phyloP scores from a whole-genome alignment of 1,140 invertebrate species.

The Ditylenchus dipsaci region DNA sequence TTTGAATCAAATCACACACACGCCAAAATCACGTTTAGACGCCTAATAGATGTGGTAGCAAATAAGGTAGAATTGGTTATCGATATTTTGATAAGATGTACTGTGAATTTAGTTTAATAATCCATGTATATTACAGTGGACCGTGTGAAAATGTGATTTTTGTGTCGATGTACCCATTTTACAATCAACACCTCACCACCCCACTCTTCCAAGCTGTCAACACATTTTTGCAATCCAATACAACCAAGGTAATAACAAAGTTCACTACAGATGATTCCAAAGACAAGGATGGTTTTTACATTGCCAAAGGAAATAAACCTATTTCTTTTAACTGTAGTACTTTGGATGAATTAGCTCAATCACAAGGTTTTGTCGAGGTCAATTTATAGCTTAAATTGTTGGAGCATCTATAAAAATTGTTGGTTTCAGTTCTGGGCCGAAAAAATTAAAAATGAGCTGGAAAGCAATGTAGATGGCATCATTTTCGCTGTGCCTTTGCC shows the following conservation, averaged over 20 bases:
- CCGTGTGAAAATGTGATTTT: background rate
- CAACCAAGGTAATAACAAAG: background rate
- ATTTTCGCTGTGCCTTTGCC: conserved; percentile 4
- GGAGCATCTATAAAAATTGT: background rate
- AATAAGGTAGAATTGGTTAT: too few species aligned
- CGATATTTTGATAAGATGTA: too few species aligned
- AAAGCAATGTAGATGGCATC: background rate
- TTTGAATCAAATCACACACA: too few species aligned
- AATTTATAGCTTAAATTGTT: background rate
- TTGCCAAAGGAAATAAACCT: background rate
- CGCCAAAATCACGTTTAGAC: too few species aligned
- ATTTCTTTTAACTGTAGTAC: background rate
- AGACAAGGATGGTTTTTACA: background rate
- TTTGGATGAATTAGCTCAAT: background rate
- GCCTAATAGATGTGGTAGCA: too few species aligned
- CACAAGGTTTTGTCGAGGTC: background rate
- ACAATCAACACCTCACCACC: background rate
- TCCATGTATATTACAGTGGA: too few species aligned
- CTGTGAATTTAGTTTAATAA: too few species aligned
- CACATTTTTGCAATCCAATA: background rate
- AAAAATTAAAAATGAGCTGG: background rate
- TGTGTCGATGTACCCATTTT: conserved; percentile 6
- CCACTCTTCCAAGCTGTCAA: background rate
- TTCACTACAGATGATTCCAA: background rate
- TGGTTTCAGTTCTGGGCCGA: conserved; percentile 10